Conservation (phyloP, 2,888 invertebrate species). For the Meandrusa payeni region DNA sequence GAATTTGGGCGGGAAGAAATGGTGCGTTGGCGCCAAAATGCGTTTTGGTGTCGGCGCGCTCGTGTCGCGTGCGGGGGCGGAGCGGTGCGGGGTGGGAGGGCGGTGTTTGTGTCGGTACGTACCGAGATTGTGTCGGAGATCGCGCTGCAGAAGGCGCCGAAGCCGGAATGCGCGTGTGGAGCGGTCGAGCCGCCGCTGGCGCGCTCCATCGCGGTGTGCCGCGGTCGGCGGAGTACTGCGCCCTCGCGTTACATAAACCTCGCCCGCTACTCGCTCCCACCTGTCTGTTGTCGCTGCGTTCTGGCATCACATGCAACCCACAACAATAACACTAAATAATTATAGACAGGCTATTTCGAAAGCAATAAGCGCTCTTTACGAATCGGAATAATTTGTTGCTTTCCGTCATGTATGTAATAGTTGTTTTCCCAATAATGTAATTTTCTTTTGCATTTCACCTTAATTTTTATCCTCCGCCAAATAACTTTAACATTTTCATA, state of each 20-base stretch:
- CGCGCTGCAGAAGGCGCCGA: slow-evolving; percentile 77
- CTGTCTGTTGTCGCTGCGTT: slow-evolving; percentile 71
- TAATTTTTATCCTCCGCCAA: too few relatives aligned
- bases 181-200: slow-evolving; percentile 54
- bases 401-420: too few relatives aligned
- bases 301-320: slow-evolving; percentile 71
- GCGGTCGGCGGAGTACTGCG: slow-evolving; percentile 63
- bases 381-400: slow-evolving; percentile 46
- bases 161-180: slow-evolving; percentile 58
- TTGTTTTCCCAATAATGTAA: too few relatives aligned
- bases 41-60: slow-evolving; percentile 40
- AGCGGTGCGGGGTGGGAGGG: slow-evolving; percentile 25
- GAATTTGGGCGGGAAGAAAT: slow-evolving; percentile 28
- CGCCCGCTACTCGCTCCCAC: slow-evolving; percentile 66
- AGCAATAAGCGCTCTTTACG: slow-evolving; percentile 46
- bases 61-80: slow-evolving; percentile 23
- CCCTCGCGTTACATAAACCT: slow-evolving; percentile 68
- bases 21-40: slow-evolving; percentile 52
- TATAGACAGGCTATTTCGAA: slow-evolving; percentile 69
- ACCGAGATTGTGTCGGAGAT: slow-evolving; percentile 75
- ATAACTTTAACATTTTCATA: too few relatives aligned
- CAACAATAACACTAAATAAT: slow-evolving; percentile 77
- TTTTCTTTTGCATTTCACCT: too few relatives aligned
- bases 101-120: slow-evolving; percentile 47
- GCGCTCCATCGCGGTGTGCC: slow-evolving; percentile 58